phyloP scores from a whole-genome alignment of 2,113 vertebrate genomes.

The Progne subis region DNA sequence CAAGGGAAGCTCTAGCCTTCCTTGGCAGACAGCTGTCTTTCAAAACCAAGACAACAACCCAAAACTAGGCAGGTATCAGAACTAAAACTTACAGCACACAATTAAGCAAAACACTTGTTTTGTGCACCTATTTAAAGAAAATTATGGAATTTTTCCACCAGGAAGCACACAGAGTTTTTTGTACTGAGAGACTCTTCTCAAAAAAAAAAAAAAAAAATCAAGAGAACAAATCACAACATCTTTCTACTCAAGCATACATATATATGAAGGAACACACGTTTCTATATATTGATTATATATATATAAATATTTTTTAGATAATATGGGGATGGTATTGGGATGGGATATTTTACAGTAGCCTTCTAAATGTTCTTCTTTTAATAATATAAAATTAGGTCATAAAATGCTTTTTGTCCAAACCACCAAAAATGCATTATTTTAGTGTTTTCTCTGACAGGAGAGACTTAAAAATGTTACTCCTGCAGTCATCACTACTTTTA shows the following conservation, averaged over 20 bases:
- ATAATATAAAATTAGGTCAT: background rate
- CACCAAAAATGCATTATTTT: background rate
- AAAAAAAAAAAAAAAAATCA: background rate
- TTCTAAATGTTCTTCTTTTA: background rate
- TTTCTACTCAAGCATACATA: background rate
- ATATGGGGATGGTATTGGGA: background rate
- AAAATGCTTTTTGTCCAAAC: background rate
- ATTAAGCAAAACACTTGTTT: background rate
- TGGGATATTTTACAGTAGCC: background rate
- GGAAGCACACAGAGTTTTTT: background rate
- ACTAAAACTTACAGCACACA: background rate
- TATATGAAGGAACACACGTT: background rate
- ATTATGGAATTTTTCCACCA: background rate
- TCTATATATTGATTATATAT: background rate
- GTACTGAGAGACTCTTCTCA: background rate
- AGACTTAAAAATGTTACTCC: background rate
- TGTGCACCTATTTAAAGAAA: background rate
- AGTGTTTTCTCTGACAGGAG: background rate
- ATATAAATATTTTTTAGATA: accelerated
- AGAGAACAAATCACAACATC: background rate
- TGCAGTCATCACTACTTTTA: background rate
- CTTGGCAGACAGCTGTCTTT: too few relatives aligned
- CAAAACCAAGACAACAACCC: background rate
- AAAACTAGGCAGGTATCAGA: background rate
- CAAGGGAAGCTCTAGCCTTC: too few relatives aligned